phyloP scores from a whole-genome alignment of 1,140 invertebrate species.

The Drosophila guanche region DNA sequence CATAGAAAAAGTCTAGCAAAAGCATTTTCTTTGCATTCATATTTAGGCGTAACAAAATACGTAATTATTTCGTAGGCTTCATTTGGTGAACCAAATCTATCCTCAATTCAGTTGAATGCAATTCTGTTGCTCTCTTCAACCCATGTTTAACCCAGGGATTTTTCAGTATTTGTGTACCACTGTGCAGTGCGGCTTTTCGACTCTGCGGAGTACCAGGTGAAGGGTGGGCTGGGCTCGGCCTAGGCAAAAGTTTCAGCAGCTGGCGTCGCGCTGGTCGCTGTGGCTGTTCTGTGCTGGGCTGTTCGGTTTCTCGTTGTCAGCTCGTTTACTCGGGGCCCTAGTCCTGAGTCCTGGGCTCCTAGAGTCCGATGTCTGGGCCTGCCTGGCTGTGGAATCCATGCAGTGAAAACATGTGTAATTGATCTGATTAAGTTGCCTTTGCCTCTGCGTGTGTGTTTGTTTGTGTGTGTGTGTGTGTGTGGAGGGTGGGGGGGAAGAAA shows the following conservation, averaged over 20 bases:
- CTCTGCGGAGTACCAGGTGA: conserved; percentile 5
- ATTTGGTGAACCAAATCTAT: no score
- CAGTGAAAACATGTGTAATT: conserved; percentile 81
- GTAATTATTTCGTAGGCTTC: no score
- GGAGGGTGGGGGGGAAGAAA: conserved; percentile 60
- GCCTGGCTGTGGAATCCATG: conserved; percentile 64
- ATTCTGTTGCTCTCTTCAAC: no score
- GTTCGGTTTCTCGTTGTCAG: conserved; percentile 16
- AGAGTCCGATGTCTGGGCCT: conserved; percentile 12
- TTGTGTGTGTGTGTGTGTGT: conserved; percentile 2
- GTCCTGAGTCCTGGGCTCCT: not conserved
- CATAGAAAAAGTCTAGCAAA: no score
- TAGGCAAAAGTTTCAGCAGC: conserved; percentile 47
- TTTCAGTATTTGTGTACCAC: not conserved
- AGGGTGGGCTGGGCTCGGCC: conserved; percentile 11
- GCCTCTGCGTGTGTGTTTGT: conserved; percentile 45
- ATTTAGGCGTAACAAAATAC: no score
- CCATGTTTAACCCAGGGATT: not conserved
- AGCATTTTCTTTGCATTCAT: no score
- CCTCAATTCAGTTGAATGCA: no score
- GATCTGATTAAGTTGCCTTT: conserved; percentile 81
- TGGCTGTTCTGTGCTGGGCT: conserved; percentile 19
- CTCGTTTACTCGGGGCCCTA: conserved; percentile 1
- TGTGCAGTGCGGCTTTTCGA: conserved; percentile 8
- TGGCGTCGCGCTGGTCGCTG: conserved; percentile 35